Conservation (phyloP, 2,888 invertebrate genomes). For the Ischnus inquisitorius region DNA sequence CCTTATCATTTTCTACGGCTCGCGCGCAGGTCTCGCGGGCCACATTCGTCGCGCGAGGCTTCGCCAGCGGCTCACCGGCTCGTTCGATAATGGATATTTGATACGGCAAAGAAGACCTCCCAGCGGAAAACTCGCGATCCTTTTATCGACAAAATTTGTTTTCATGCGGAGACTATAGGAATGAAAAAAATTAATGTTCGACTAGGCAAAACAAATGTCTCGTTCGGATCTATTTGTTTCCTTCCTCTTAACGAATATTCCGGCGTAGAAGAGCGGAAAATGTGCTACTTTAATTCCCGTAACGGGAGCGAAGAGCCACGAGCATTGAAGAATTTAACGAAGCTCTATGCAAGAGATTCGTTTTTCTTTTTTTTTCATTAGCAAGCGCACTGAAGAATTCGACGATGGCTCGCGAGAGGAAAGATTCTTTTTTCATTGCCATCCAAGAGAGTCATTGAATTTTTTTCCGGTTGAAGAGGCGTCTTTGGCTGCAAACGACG, state of each 20-base stretch:
- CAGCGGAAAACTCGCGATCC: slow-evolving; percentile 8
- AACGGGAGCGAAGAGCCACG: background rate
- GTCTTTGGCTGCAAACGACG: slow-evolving; percentile 15
- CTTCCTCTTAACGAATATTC: background rate
- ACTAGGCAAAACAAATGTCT: background rate
- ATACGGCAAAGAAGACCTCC: slow-evolving; percentile 26
- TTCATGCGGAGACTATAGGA: background rate
- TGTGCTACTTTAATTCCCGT: slow-evolving; percentile 33
- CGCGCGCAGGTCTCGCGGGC: slow-evolving; percentile 51
- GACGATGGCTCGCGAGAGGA: no score
- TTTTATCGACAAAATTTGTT: slow-evolving; percentile 7
- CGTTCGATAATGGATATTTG: slow-evolving; percentile 48
- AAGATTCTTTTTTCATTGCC: slow-evolving; percentile 32
- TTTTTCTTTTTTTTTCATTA: slow-evolving; percentile 22
- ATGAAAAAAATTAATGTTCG: background rate
- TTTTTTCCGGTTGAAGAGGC: slow-evolving; percentile 52
- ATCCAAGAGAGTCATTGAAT: slow-evolving; percentile 24
- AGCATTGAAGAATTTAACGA: slow-evolving; percentile 30
- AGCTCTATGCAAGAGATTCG: background rate
- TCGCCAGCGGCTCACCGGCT: background rate
- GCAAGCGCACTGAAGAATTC: no score
- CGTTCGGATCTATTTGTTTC: background rate
- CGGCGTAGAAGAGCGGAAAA: background rate
- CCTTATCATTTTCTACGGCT: slow-evolving; percentile 65
- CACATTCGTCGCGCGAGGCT: slow-evolving; percentile 45